These are phyloP conservation scores for Montipora cactus DNA, from an alignment of 64 coral and sea anemone species.

Conservation along the genomic window DNA sequence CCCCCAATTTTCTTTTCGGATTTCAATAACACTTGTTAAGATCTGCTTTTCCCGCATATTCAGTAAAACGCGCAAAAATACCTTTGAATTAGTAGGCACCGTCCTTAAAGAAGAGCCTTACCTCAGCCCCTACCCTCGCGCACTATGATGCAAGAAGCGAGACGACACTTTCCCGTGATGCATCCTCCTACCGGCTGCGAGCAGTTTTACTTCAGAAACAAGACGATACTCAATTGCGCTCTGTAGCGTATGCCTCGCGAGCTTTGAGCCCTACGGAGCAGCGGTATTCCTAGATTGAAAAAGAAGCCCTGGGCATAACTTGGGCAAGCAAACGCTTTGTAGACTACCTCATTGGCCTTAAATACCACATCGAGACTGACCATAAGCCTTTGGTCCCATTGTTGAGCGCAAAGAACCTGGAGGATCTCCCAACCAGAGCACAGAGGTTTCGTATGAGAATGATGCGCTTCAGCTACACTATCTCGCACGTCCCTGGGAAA, in stretches of 20 bases:
- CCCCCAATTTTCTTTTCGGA: too few relatives aligned
- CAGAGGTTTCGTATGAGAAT: background rate
- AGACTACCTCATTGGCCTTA: background rate
- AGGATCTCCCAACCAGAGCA: background rate
- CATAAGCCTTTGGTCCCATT: background rate
- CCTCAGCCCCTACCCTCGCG: background rate
- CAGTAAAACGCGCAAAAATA: too few relatives aligned
- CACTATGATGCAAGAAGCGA: background rate
- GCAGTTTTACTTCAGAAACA: background rate
- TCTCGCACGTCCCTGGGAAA: background rate
- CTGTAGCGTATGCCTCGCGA: background rate
- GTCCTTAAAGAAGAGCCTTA: background rate
- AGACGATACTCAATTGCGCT: background rate
- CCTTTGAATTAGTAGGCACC: too few relatives aligned
- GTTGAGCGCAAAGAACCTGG: background rate
- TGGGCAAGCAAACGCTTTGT: too few relatives aligned
- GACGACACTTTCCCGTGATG: background rate
- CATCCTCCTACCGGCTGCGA: background rate
- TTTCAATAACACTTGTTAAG: too few relatives aligned
- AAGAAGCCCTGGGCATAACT: background rate
- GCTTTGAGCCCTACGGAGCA: background rate
- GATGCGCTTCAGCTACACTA: background rate
- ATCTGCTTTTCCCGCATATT: too few relatives aligned
- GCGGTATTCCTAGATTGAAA: background rate
- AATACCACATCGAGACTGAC: slow-evolving; percentile 2